Evolutionary conservation across 2,888 invertebrate genomes (phyloP).

Genomic region (Dione juno): DNA sequence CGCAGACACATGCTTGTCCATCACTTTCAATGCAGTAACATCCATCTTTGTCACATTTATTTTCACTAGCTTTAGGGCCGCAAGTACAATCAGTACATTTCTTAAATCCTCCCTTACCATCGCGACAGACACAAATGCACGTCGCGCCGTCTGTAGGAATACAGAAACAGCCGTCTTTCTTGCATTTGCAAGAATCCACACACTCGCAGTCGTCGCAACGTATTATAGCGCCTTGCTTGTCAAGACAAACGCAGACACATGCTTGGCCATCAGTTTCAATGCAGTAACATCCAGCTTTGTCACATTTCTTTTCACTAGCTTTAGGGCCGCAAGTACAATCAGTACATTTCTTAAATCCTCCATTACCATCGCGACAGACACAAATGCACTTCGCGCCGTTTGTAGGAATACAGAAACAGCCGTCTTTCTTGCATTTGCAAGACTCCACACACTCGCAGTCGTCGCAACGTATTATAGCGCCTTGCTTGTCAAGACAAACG

Average conservation of each 20-base stretch:
- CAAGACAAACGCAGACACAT: conserved; percentile 9
- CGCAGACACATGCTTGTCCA: not conserved
- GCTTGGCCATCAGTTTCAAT: not conserved
- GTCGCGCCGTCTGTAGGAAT: not conserved
- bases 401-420: conserved; percentile 7
- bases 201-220: conserved; percentile 4
- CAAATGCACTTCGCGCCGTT: not conserved
- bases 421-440: conserved; percentile 21
- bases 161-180: conserved; percentile 12
- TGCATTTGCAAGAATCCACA: conserved; percentile 14
- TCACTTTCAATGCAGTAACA: conserved; percentile 3
- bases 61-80: not conserved
- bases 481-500: conserved; percentile 7
- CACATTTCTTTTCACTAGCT: not conserved
- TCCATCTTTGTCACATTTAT: not conserved
- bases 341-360: conserved; percentile 3
- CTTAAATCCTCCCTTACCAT: conserved; percentile 8
- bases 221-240: conserved; percentile 3
- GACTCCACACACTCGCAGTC: conserved; percentile 2
- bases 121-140: not conserved
- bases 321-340: not conserved
- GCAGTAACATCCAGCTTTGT: not conserved
- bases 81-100: not conserved
- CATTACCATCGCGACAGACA: conserved; percentile 1
- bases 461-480: not conserved